These are phyloP conservation scores for Pristionchus entomophagus DNA, from an alignment of 2,888 invertebrate genomes.

Conservation along the genomic window DNA sequence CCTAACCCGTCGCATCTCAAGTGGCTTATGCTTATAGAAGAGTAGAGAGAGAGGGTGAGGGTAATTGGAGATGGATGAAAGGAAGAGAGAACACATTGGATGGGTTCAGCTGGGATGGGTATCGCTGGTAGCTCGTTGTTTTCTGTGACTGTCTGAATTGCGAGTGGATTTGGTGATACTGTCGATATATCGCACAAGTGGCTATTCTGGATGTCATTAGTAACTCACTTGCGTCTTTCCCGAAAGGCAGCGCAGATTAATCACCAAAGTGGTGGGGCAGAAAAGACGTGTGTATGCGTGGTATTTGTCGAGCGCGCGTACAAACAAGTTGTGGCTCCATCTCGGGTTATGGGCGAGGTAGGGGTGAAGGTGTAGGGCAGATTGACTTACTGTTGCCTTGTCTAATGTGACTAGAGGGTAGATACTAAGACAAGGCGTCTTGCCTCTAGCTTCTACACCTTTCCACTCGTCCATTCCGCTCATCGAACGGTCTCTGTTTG, in stretches of 20 bases:
- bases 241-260: slow-evolving; percentile 16
- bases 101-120: no score
- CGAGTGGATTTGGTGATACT: no score
- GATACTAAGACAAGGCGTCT: background rate
- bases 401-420: background rate
- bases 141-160: no score
- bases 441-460: background rate
- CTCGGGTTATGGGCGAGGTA: background rate
- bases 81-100: background rate
- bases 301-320: slow-evolving; percentile 20
- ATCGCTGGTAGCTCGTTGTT: no score
- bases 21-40: slow-evolving; percentile 32
- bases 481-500: slow-evolving; percentile 16
- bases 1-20: slow-evolving; percentile 13
- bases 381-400: background rate
- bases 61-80: slow-evolving; percentile 24
- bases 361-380: background rate
- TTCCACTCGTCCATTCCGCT: no score
- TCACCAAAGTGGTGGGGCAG: slow-evolving; percentile 40
- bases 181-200: no score
- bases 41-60: slow-evolving; percentile 18
- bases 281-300: background rate
- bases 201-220: no score
- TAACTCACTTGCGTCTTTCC: background rate
- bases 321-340: slow-evolving; percentile 28